Base-by-base conservation (phyloP, 2,888 invertebrate genomes). In the Eumacrocentrus americanus region DNA sequence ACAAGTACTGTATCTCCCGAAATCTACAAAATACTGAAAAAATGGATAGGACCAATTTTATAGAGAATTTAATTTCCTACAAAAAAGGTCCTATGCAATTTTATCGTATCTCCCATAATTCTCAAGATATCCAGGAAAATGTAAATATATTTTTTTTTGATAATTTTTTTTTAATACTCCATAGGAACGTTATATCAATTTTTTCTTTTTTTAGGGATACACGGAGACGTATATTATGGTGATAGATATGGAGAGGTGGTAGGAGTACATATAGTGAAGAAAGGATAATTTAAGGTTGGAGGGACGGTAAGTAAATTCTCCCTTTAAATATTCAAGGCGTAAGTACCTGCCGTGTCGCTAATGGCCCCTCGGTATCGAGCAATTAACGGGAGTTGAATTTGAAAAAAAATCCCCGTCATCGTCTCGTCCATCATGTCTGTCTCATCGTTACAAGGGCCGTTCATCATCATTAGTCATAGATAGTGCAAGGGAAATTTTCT, bases 321-420 rank as follows among this genome's bases (percentile, higher is more conserved):
- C 48, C 20, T 54, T 38, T 54, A 50, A 59, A 60, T 60, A 60
- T 60, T 54, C 50, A 54, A 20, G 37, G 34, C 35, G 54, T 50
- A 42, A 60, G 60, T 48, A 60, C 60, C 60, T 60, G 60, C 48
- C 54, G 60, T 60, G 48, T 54, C 47, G 54, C 54, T 60, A 60
- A 60, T 60, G 60, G 54, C 23, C 29, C 38, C 20, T 11, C 23
- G 12, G 48, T 60, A 60, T 60, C 54, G 54, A 52, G 35, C 60
- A 60, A 55, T 54, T 60, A 60, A 60, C 50, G 42, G 42, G 54
- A 60, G 38, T 42, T 48, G 34, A 54, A 54, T 54, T 54, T 34
- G n/a, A 54, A 54, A 54, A 44, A 11, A 46, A 44, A 46, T 44
- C 18, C 20, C 54, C 34, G 42, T 54, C 44, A 54, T 54, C 54